Conservation (phyloP, 2,113 vertebrate species). For the Chloroceryle aenea region DNA sequence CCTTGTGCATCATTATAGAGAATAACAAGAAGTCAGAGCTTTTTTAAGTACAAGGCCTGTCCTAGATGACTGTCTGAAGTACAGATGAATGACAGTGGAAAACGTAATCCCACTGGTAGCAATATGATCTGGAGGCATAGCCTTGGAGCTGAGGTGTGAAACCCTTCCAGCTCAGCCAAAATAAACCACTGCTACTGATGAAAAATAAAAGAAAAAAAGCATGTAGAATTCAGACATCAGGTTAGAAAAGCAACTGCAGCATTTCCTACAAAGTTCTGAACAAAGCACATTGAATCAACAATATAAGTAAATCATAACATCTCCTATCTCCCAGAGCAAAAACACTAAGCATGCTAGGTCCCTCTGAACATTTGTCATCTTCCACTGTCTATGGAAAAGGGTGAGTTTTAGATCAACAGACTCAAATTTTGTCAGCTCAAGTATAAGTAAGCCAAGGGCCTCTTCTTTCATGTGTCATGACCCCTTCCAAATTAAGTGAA, state of each 20-base stretch:
- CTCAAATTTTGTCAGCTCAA: neutral
- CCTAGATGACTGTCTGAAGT: conserved; percentile 28
- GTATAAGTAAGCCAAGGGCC: neutral
- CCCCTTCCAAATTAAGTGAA: neutral
- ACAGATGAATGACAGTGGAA: conserved; percentile 41
- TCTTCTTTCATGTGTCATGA: neutral
- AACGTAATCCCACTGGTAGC: conserved; percentile 30
- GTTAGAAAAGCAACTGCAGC: conserved; percentile 10
- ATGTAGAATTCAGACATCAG: neutral
- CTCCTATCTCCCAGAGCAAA: conserved; percentile 31
- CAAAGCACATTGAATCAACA: conserved; percentile 28
- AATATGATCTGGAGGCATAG: conserved; percentile 32
- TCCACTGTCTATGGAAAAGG: neutral
- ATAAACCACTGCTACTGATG: neutral
- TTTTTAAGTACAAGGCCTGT: conserved; percentile 7
- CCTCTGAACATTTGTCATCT: conserved; percentile 49
- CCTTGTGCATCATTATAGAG: conserved; percentile 48
- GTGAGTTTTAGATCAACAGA: conserved; percentile 30
- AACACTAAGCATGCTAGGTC: neutral
- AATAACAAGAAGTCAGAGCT: conserved; percentile 57
- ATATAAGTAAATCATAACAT: conserved; percentile 44
- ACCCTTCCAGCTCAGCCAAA: conserved; percentile 27
- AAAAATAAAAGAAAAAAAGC: too few species aligned
- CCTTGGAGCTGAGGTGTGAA: conserved; percentile 26
- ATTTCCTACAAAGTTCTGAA: conserved; percentile 38